Base-by-base conservation (phyloP, 2,797 vertebrate genomes). In the Spatula versicolor region DNA sequence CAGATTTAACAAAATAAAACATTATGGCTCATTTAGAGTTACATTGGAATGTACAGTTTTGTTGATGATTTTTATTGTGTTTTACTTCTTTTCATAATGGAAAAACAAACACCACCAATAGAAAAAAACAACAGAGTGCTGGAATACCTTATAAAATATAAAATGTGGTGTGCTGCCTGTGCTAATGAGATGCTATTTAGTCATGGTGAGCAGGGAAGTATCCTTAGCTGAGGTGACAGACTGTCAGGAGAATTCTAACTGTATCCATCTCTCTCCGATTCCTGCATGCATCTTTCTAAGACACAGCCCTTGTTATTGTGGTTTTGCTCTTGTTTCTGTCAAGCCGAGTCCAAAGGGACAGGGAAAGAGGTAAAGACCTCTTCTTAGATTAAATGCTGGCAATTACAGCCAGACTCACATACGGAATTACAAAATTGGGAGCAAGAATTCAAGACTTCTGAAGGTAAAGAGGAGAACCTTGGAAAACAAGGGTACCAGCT, bases 101-200 rank as follows among this genome's bases (percentile, higher is more conserved):
- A 22, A 3, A 48, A 48, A 48, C 48, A 48, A 48, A 23, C 48
- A 48, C 23, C 48, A 23, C 12, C 46, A 48, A 5, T 22, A 48
- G 16, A 43, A 43, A 43, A 43, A 41, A 17, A 43, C 31, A 25
- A 17, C 0, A 2, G 6, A 79, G 30, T 25, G 37, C 60, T 72
- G n/a, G 26, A 94, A 45, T 66, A 72, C 12, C 37, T 68, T 60
- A 69, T 75, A 43, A 91, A 86, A 69, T 7, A 62, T 67, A 88
- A 95, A 86, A 77, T 3, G 11, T 46, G 23, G 22, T 48, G 6
- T 48, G 46, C 68, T 80, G 45, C 74, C 86, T 88, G 46, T 90
- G 59, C 50, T 96, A 85, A 94, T 67, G n/a, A 91, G 76, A 59
- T 25, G 50, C 50, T 94, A 91, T 78, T 96, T 78, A 85, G 86